phyloP scores from a whole-genome alignment of 2,113 vertebrate species.

The Miniopterus natalensis region DNA sequence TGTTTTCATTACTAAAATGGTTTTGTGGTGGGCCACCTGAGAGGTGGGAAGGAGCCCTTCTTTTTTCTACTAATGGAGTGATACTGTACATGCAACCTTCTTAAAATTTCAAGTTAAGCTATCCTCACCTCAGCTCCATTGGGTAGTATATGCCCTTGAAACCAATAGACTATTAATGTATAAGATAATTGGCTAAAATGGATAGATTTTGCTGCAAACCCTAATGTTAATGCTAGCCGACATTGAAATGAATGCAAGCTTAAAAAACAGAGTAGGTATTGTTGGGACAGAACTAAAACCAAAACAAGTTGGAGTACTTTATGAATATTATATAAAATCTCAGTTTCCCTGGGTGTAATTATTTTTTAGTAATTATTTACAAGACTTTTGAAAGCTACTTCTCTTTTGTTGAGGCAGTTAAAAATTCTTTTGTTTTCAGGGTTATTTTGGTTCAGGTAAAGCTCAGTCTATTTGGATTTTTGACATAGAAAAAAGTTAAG shows the following conservation, averaged over 20 bases:
- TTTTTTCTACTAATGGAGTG: background rate
- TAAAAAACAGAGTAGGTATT: background rate
- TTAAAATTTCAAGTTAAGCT: slow-evolving; percentile 27
- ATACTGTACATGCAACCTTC: background rate
- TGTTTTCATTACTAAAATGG: slow-evolving; percentile 57
- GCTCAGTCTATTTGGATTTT: slow-evolving; percentile 27
- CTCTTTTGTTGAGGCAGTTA: background rate
- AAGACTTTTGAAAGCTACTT: background rate
- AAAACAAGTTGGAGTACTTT: background rate
- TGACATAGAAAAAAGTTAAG: background rate
- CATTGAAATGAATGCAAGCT: slow-evolving; percentile 25
- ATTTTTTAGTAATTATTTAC: slow-evolving; percentile 31
- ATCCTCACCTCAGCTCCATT: background rate
- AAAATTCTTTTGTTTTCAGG: background rate
- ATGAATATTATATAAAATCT: background rate
- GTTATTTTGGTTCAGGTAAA: background rate
- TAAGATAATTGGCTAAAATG: background rate
- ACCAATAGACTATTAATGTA: background rate
- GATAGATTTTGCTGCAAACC: background rate
- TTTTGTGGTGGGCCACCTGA: background rate
- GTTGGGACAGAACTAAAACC: background rate
- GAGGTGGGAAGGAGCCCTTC: background rate
- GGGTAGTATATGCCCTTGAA: background rate
- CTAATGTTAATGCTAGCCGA: background rate
- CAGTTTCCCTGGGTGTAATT: background rate